Conservation (phyloP, 1,140 invertebrate species). For the Gonioctena quinquepunctata region DNA sequence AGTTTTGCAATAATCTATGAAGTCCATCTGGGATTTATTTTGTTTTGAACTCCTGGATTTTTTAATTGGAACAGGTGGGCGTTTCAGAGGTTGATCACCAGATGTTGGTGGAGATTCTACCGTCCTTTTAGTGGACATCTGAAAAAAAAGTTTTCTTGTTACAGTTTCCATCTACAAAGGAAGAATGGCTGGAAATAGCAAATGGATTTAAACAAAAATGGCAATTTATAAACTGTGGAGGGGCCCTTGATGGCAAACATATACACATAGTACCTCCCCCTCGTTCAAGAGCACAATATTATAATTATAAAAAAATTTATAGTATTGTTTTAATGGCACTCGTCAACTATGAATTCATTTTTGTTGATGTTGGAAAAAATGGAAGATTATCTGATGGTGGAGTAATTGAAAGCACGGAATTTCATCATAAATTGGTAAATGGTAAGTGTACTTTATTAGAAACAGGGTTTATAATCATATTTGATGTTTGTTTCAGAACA, state of each 20-base stretch:
- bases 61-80: not conserved
- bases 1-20: not conserved
- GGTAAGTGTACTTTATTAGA: not conserved
- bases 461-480: not conserved
- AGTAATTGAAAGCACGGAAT: not conserved
- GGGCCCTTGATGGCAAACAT: too few species aligned
- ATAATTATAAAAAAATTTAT: not conserved
- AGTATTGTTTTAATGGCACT: conserved; percentile 1
- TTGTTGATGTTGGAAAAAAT: conserved; percentile 18
- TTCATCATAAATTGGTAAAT: not conserved
- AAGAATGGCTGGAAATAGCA: conserved; percentile 4
- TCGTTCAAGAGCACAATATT: not conserved
- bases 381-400: not conserved
- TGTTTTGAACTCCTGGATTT: not conserved
- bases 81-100: not conserved
- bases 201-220: not conserved
- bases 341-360: conserved; percentile 10
- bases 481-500: not conserved
- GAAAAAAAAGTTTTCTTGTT: not conserved
- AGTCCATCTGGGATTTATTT: not conserved
- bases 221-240: not conserved
- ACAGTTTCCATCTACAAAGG: conserved; percentile 12
- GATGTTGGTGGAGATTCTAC: not conserved
- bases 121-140: not conserved
- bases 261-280: not conserved